Evolutionary conservation across 2,888 invertebrate species (phyloP), one percentile per base, ranked within the genome.

Genomic region (Hesperia comma): DNA sequence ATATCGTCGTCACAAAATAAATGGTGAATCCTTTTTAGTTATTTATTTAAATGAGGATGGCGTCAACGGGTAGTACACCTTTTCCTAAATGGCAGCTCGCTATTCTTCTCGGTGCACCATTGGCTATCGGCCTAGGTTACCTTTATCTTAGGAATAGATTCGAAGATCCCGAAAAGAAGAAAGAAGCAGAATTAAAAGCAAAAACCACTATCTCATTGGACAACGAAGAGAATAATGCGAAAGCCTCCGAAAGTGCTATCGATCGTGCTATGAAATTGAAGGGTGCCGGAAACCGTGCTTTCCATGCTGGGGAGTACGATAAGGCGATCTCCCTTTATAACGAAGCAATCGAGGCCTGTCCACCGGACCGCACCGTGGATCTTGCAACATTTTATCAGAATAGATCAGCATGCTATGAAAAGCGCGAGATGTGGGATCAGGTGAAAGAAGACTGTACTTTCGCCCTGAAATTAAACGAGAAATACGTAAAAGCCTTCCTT

Each of bases 331-430:
- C 94, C 40, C 95, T 95, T 76, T 99, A 99, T 83, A 96, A 97
- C 76, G 96, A 97, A 89, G 99, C 99, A 0, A 99, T 99, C 63
- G 97, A 98, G 75, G 94, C 96, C 40, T 98, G 98, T 78, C 96
- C 97, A 0, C 89, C 93, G 70, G 94, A 96, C 66, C 94, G 96
- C 75, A 93, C 93, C 32, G 94, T 94, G 0, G 97, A 97, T 75
- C 89, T 98, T 64, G 96, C 99, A 0, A 98, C 97, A 15, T 98
- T 97, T 87, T 98, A 98, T 86, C 99, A 99, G 86, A 99, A 99
- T 83, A 95, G 98, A 77, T 99, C 99, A 12, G 99, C 99, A 15
- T 97, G 98, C 53, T 97, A 98, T 86, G 99, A 99, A 86, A 97
- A 98, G 86, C 91, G 98, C 80, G 95, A 96, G 86, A 96, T 97